These are phyloP conservation scores for Lutjanus campechanus DNA, from an alignment of 2,797 vertebrate genomes.

Conservation along the genomic window DNA sequence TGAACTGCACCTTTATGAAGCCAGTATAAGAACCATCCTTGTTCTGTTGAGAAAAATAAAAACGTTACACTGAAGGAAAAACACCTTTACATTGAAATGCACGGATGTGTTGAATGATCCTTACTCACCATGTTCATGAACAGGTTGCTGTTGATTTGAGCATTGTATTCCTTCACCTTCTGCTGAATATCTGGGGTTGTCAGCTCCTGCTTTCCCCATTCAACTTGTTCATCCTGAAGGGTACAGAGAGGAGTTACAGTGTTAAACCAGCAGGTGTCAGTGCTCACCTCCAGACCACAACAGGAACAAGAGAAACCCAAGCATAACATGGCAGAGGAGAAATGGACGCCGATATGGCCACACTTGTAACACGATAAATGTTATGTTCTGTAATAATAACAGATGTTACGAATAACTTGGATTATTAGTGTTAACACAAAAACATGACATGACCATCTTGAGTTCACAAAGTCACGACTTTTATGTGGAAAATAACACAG, in stretches of 20 bases:
- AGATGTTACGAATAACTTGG: not conserved
- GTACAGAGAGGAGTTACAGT: constrained; percentile 35
- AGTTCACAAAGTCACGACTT: not conserved
- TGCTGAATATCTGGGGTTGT: constrained; percentile 90
- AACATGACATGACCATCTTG: not conserved
- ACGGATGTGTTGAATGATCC: not conserved
- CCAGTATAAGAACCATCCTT: constrained; percentile 96
- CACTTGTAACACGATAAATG: not conserved
- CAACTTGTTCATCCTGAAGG: constrained; percentile 91
- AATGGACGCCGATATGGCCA: accelerated
- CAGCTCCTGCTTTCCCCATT: constrained; percentile 87
- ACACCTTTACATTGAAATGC: not conserved
- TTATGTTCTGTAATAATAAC: not conserved
- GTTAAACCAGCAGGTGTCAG: constrained; percentile 69
- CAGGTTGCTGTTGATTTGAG: constrained; percentile 97
- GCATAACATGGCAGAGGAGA: not conserved
- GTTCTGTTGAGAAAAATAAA: constrained; percentile 83
- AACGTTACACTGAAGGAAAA: not conserved
- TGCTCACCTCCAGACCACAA: constrained; percentile 26
- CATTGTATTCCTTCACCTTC: constrained; percentile 96
- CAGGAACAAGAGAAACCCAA: not conserved
- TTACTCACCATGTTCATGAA: constrained; percentile 95
- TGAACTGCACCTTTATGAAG: constrained; percentile 97
- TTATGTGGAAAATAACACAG: not conserved
- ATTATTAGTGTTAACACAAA: not conserved